A percentile compares a stretch with the other conserved stretches of the same genome.
Evolutionary conservation across 1,140 invertebrate species (phyloP).

Genomic region (Patella vulgata): DNA sequence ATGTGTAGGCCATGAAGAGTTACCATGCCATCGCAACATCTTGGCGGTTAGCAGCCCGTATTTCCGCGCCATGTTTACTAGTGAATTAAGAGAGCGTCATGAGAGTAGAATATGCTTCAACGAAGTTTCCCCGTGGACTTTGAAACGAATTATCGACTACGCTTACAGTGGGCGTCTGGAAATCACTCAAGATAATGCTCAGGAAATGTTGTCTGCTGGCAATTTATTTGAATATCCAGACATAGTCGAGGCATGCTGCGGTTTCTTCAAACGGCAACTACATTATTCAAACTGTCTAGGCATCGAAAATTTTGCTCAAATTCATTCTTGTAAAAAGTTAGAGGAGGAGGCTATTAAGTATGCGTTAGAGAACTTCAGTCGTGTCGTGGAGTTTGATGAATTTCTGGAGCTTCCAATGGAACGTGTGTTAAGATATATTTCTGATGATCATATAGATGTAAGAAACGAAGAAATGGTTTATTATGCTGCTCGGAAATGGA

Average conservation of each 20-base stretch:
- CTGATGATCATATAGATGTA: constrained; percentile 64
- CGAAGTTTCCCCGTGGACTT: constrained; percentile 66
- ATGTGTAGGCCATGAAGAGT: constrained; percentile 62
- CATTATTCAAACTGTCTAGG: constrained; percentile 67
- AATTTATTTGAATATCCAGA: constrained; percentile 66
- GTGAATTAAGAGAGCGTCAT: constrained; percentile 64
- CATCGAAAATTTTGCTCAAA: constrained; percentile 64
- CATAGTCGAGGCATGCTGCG: constrained; percentile 63
- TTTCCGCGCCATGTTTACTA: constrained; percentile 69
- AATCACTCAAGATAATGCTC: constrained; percentile 65
- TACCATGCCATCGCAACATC: constrained; percentile 67
- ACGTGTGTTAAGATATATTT: constrained; percentile 55
- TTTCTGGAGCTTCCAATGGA: constrained; percentile 64
- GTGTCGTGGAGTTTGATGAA: constrained; percentile 62
- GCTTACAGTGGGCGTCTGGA: constrained; percentile 65
- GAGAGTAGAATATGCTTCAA: constrained; percentile 60
- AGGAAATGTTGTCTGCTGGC: constrained; percentile 66
- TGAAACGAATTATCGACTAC: constrained; percentile 67
- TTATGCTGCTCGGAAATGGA: constrained; percentile 65
- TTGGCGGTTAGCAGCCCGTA: constrained; percentile 67
- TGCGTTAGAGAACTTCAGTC: constrained; percentile 64
- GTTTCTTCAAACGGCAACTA: constrained; percentile 65
- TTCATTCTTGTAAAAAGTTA: constrained; percentile 62
- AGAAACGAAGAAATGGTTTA: constrained; percentile 66
- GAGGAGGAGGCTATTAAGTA: constrained; percentile 56